Evolutionary conservation across 2,797 vertebrate genomes (phyloP).

Genomic region (Setipinna tenuifilis): DNA sequence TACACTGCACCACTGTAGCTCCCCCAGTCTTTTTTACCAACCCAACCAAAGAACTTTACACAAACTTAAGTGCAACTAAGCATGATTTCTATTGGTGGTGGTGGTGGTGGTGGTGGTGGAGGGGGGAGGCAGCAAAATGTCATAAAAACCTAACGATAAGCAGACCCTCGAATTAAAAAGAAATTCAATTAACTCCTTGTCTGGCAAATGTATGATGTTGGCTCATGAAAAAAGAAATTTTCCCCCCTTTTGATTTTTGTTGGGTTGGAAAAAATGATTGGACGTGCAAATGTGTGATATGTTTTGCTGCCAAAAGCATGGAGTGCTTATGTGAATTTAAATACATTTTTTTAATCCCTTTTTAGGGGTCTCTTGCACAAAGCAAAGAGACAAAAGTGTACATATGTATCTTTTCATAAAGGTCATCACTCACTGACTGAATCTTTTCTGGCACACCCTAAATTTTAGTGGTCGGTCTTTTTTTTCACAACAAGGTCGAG

Average conservation of each 20-base stretch:
- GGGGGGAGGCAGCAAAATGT: neutral
- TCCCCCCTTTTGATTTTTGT: constrained; percentile 10
- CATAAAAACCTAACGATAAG: constrained; percentile 23
- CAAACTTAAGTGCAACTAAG: neutral
- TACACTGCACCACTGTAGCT: too few relatives aligned
- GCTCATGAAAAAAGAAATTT: constrained; percentile 14
- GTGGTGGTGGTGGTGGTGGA: too few relatives aligned
- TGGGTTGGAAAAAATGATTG: constrained; percentile 13
- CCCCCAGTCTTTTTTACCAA: too few relatives aligned
- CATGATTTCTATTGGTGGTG: neutral
- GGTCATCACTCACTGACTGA: neutral
- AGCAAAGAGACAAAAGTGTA: neutral
- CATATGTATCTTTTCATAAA: neutral
- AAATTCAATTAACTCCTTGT: constrained; percentile 25
- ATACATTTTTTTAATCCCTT: neutral
- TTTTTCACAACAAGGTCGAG: neutral
- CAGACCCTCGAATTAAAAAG: constrained; percentile 10
- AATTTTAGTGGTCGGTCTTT: neutral
- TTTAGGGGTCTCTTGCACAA: neutral
- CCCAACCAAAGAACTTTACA: too few relatives aligned
- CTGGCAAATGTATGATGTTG: constrained; percentile 19
- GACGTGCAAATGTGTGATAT: constrained; percentile 22
- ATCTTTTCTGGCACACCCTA: neutral
- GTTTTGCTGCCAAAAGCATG: constrained; percentile 33
- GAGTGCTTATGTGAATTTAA: constrained; percentile 23